Evolutionary conservation across 37 sponge, comb jelly and placozoan genomes (phyloP), one percentile per base, ranked within the genome.

Genomic region (Theonella swinhoei): DNA sequence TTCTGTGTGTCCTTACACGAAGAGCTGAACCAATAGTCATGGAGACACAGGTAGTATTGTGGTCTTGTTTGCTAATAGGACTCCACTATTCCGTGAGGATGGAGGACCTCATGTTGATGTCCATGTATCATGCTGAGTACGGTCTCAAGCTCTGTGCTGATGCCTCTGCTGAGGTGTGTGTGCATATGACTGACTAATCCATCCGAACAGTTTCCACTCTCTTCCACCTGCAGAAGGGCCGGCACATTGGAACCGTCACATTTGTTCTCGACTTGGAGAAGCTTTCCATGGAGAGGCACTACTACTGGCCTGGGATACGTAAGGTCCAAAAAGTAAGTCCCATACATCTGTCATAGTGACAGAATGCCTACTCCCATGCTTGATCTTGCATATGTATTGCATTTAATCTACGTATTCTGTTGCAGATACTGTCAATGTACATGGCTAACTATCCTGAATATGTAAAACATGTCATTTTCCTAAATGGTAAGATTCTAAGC

Each of bases 261-360:
- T 17, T 34, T 35, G 62, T 91, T 9, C 14, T 72, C 29, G 79
- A 91, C 66, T 32, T 87, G 61, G 91, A 91, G 74, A 78, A 79
- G 35, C 80, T 91, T 4, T 82, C 83, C 42, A 74, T 76, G 37
- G 74, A 91, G 83, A 69, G 80, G 38, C 87, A 91, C 59, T 91
- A 70, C 72, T 76, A 81, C 68, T 90, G 91, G 91, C 91, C 86
- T 43, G 77, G 86, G 61, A 80, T 70, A 36, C 41, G 19, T 39
- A 14, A 36, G 19, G 2, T 64, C 29, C 68, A 4, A 69, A 26
- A 58, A 11, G 80, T 79, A 20, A 3, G 22, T 4, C 36, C 23
- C 32, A 4, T 70, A 23, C 0, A 0, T 35, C 2, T 72, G 39
- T 31, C 25, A 22, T 41, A 64, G 34, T 22, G 23, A 35, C 4